phyloP scores from a whole-genome alignment of 2,113 vertebrate genomes.

The Megaptera novaeangliae region DNA sequence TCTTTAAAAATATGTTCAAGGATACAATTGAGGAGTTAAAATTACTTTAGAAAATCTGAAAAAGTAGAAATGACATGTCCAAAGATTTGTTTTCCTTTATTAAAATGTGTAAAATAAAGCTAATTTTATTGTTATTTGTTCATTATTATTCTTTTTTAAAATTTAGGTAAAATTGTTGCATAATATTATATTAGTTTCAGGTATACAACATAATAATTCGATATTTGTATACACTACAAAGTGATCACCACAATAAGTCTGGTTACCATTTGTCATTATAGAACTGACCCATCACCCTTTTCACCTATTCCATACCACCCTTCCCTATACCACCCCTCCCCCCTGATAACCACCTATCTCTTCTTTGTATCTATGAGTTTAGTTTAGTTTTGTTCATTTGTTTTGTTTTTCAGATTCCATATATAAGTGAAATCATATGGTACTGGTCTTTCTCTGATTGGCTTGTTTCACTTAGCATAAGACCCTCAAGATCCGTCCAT shows the following conservation, averaged over 20 bases:
- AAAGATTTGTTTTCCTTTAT: conserved; percentile 22
- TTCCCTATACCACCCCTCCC: not conserved
- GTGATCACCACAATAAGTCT: not conserved
- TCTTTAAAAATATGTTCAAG: not conserved
- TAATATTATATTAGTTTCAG: not conserved
- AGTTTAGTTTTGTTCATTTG: not conserved
- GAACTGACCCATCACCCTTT: not conserved
- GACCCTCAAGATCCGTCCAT: not conserved
- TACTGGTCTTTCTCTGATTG: not conserved
- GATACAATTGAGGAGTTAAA: not conserved
- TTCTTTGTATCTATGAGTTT: not conserved
- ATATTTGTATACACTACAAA: not conserved
- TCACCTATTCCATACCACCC: not conserved
- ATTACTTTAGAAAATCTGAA: not conserved
- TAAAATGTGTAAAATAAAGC: not conserved
- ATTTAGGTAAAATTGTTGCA: not conserved
- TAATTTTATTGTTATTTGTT: not conserved
- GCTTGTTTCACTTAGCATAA: not conserved
- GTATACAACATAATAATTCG: not conserved
- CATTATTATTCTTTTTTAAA: not conserved
- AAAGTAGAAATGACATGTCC: not conserved
- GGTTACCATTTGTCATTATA: not conserved
- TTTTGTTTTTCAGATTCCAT: not conserved
- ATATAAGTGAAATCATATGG: not conserved
- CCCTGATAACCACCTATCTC: not conserved